Evolutionary conservation across 2,797 vertebrate genomes (phyloP).

Genomic region (Alectoris magna): DNA sequence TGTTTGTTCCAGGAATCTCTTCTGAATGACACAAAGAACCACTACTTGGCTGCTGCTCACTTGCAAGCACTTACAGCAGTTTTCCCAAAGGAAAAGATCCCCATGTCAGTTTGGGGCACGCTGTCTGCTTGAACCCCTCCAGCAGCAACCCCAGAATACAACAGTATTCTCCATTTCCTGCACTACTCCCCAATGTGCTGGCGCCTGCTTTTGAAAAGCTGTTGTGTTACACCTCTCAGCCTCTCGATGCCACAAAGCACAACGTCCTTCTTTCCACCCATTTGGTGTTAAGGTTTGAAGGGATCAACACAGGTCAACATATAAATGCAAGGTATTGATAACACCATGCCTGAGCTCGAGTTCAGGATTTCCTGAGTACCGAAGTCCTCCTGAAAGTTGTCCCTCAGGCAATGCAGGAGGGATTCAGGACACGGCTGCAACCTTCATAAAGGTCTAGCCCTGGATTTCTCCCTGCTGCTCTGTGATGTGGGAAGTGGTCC

Average conservation of each 20-base stretch:
- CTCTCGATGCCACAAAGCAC: background rate
- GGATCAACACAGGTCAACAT: background rate
- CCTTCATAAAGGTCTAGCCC: background rate
- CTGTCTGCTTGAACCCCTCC: background rate
- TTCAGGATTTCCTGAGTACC: background rate
- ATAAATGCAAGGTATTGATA: background rate
- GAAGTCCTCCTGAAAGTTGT: background rate
- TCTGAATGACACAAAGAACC: background rate
- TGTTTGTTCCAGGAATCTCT: background rate
- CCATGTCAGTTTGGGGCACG: background rate
- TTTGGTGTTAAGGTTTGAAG: background rate
- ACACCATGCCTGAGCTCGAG: background rate
- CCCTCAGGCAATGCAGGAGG: background rate
- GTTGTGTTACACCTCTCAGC: background rate
- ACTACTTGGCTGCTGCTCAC: background rate
- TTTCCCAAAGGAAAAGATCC: background rate
- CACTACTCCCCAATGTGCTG: background rate
- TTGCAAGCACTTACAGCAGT: background rate
- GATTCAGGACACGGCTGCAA: fast-evolving
- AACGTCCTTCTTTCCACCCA: no score
- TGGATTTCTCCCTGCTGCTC: background rate
- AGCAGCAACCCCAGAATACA: background rate
- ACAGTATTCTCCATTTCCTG: background rate
- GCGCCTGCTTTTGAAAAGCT: background rate
- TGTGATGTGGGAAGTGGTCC: background rate